Percentiles rank a stretch among this genome's conserved stretches.
Conservation (phyloP, 2,113 vertebrate genomes). For the Deroptyus accipitrinus region DNA sequence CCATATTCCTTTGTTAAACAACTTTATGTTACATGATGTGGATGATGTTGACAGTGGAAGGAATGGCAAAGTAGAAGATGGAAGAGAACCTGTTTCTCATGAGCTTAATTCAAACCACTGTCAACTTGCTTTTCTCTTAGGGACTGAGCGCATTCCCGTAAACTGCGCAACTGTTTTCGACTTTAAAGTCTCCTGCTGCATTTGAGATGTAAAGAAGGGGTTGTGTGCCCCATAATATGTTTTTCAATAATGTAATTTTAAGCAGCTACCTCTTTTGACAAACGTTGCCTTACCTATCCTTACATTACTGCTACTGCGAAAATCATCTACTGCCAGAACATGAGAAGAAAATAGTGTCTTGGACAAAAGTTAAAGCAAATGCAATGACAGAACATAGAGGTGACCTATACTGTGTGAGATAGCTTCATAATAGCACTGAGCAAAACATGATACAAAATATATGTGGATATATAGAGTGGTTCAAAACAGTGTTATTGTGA, state of each 20-base stretch:
- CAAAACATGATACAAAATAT: background rate
- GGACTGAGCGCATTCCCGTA: background rate
- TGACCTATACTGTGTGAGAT: background rate
- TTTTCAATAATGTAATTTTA: background rate
- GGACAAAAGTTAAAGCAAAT: background rate
- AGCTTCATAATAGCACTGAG: background rate
- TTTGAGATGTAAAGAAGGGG: background rate
- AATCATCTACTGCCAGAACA: background rate
- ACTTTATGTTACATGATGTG: background rate
- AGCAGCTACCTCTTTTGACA: background rate
- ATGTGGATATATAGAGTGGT: background rate
- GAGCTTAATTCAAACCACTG: background rate
- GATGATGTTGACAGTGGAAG: background rate
- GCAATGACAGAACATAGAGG: background rate
- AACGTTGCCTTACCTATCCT: background rate
- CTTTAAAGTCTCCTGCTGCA: background rate
- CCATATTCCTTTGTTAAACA: background rate
- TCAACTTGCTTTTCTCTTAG: background rate
- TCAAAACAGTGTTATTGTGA: background rate
- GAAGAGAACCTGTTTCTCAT: background rate
- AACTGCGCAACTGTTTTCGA: background rate
- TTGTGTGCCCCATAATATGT: background rate
- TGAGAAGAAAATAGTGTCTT: background rate
- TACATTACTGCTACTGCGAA: background rate
- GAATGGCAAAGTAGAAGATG: background rate